phyloP scores from a whole-genome alignment of 1,140 invertebrate species.

The Triops longicaudatus region DNA sequence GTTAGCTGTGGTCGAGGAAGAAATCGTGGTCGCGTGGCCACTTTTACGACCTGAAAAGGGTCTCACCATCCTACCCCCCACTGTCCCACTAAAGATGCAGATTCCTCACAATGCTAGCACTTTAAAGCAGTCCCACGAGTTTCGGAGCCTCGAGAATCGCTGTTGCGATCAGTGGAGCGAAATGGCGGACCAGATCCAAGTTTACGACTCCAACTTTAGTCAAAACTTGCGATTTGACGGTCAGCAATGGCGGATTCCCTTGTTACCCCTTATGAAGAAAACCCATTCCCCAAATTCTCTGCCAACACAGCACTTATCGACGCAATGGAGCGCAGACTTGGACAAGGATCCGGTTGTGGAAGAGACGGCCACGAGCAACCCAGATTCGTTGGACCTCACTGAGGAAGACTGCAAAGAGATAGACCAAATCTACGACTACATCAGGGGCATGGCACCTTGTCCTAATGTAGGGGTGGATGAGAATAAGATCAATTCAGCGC shows the following conservation, averaged over 20 bases:
- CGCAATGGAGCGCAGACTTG: background rate
- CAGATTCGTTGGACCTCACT: background rate
- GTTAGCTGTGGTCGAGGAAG: conserved; percentile 70
- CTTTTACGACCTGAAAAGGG: conserved; percentile 47
- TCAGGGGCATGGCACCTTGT: conserved; percentile 78
- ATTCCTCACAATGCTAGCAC: conserved; percentile 73
- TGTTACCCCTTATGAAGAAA: conserved; percentile 28
- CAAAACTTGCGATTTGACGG: conserved; percentile 36
- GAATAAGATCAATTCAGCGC: background rate
- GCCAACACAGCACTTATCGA: conserved; percentile 28
- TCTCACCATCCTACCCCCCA: conserved; percentile 70
- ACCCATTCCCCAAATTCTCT: conserved; percentile 30
- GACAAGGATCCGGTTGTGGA: conserved; percentile 8
- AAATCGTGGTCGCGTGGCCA: conserved; percentile 71
- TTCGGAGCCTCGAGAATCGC: conserved; percentile 66
- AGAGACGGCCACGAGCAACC: conserved; percentile 23
- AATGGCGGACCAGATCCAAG: conserved; percentile 67
- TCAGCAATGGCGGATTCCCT: conserved; percentile 34
- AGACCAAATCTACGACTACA: conserved; percentile 93
- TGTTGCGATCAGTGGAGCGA: conserved; percentile 67
- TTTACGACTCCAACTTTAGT: conserved; percentile 40
- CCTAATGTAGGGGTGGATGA: conserved; percentile 47
- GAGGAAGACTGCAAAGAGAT: conserved; percentile 60
- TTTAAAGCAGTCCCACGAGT: conserved; percentile 67
- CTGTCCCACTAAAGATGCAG: conserved; percentile 74